Evolutionary conservation across 2,888 invertebrate genomes (phyloP), one percentile per base, ranked within the genome.

Genomic region (Acrocera orbiculus): DNA sequence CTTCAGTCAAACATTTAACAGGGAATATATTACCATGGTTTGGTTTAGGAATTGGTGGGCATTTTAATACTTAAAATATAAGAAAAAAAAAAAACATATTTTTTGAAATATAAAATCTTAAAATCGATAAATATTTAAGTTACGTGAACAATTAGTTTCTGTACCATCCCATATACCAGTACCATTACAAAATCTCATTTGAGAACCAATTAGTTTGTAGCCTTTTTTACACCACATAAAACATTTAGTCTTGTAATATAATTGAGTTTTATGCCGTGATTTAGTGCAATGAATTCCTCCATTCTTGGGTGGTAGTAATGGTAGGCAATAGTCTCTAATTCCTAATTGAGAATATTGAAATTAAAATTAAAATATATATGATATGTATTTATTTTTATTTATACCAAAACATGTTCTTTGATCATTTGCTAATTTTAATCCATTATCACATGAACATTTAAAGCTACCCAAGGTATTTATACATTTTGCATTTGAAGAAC

Each of bases 11-110:
- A 43, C 71, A 72, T 27, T 59, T 53, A 20, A 60, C 53, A 1
- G 71, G 71, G 10, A 62, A 40, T 19, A 70, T 59, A 40, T 63
- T 53, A 11, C 70, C 71, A 42, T 65, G 57, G 17, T 54, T 51
- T 2, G 69, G 65, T 10, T 49, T 44, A 2, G 53, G 51, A 6
- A 70, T 47, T 24, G 56, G 59, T 0, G 66, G 60, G 44, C 72
- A 72, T 6, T 60, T 46, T 26, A 53, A 49, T 16, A 58, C 64
- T 66, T 43, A n/a, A 39, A 35, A 31, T 19, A 25, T 30, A 33
- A 16, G 35, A 38, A 7, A 19, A 8, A 19, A 19, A 2, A 19
- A 31, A n/a, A 20, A 11, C 5, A 30, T 1, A 14, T 27, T n/a
- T n/a, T 26, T 6, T 19, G 19, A 5, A 8, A 5, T 6, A 13